Evolutionary conservation across 2,797 vertebrate species (phyloP), one percentile per base, ranked within the genome.

Genomic region (Carduelis carduelis): DNA sequence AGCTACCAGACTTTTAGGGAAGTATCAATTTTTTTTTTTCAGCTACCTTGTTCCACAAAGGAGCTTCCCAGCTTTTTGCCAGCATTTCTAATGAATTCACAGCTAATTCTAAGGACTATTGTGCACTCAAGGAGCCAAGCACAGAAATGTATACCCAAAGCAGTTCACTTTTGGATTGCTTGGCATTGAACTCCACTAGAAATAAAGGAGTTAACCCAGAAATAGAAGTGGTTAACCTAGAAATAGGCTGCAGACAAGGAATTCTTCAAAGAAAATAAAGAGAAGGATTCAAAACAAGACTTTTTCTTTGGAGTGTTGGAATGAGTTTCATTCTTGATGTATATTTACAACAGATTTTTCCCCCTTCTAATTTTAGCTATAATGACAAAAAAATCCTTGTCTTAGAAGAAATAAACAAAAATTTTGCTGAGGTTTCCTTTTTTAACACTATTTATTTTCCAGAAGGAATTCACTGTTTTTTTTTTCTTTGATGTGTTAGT

Each of bases 211-310:
- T 32, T 53, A 32, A 32, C 19, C 52, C 52, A 32, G 12, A 53
- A 32, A 30, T 30, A 50, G 6, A 50, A 18, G 20, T 53, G 9
- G 30, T 32, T 32, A 53, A 53, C 2, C 26, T 57, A 34, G 35
- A 93, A 94, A 83, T 5, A 78, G 13, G 35, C 53, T 75, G 22
- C 61, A 92, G 71, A 50, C 41, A 70, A 93, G 56, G 43, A 83
- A 63, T 53, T 70, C n/a, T 65, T 92, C 34, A 52, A 69, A 72
- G 28, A 86, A 68, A 89, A 60, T 35, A 65, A 41, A 69, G 46
- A 50, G 24, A 83, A 65, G 43, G 4, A 75, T 91, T 89, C 55
- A 37, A 80, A 94, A 32, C 6, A 60, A 52, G 26, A 32, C 14
- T 20, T 44, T 75, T 52, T 24, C 37, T 83, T 92, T 44, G 9